These are phyloP conservation scores for Megathymus violae DNA, from an alignment of 1,140 invertebrate species.

Conservation along the genomic window DNA sequence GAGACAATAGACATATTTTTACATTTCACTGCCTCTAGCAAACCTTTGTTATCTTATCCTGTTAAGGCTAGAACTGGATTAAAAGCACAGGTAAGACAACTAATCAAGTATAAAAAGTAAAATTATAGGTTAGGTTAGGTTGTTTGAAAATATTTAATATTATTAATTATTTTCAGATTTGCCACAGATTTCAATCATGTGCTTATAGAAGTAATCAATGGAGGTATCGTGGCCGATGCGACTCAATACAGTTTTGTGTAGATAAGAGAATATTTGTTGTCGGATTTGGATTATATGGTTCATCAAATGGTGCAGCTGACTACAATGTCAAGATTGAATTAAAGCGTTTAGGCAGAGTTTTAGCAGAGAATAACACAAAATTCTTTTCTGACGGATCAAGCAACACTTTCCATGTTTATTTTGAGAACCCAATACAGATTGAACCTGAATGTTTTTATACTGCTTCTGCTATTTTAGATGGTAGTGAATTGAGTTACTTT, in stretches of 20 bases:
- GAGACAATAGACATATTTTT: conserved; percentile 97
- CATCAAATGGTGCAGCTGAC: conserved; percentile 95
- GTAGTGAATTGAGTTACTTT: conserved; percentile 96
- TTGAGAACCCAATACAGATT: conserved; percentile 95
- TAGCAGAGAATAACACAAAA: conserved; percentile 95
- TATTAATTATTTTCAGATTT: conserved; percentile 88
- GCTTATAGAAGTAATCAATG: conserved; percentile 98
- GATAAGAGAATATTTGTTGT: conserved; percentile 96
- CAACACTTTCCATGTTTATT: conserved; percentile 97
- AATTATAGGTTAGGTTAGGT: too few species aligned
- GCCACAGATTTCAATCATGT: conserved; percentile 97
- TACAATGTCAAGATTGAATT: conserved; percentile 96
- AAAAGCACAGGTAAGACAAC: conserved; percentile 90
- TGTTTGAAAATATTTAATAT: too few species aligned
- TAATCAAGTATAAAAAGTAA: too few species aligned
- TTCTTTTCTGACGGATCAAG: conserved; percentile 97
- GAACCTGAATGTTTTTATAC: conserved; percentile 96
- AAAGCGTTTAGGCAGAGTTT: conserved; percentile 91
- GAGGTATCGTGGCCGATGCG: conserved; percentile 95
- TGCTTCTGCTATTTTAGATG: conserved; percentile 94
- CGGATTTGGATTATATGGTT: conserved; percentile 96
- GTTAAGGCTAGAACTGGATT: conserved; percentile 92
- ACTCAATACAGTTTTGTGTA: conserved; percentile 96
- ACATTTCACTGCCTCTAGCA: conserved; percentile 92
- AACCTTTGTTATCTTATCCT: conserved; percentile 92